These are phyloP conservation scores for Dryadula phaetusa DNA, from an alignment of 2,888 invertebrate genomes.

Conservation along the genomic window DNA sequence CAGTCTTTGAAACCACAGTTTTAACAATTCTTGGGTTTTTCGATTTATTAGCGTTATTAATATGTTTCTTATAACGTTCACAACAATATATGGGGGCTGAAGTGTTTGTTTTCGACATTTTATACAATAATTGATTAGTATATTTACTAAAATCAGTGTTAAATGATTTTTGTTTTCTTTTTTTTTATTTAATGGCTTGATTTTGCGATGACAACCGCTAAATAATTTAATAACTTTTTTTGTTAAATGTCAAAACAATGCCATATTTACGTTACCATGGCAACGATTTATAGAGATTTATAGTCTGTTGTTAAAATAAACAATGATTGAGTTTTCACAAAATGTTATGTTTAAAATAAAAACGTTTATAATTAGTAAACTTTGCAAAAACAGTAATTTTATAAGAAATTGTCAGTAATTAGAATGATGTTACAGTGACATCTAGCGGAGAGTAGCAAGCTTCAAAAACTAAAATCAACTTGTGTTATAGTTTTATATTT, in stretches of 20 bases:
- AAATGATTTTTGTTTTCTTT: too few relatives aligned
- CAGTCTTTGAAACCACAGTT: slow-evolving; percentile 56
- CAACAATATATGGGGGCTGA: slow-evolving; percentile 39
- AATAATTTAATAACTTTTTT: too few relatives aligned
- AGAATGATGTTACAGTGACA: slow-evolving; percentile 43
- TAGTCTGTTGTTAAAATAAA: not conserved
- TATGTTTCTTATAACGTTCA: slow-evolving; percentile 47
- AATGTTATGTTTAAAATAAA: not conserved
- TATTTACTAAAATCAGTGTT: not conserved
- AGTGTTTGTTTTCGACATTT: slow-evolving; percentile 37
- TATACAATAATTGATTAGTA: not conserved
- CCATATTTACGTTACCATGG: slow-evolving; percentile 28
- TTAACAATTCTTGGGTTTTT: slow-evolving; percentile 53
- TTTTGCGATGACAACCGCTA: too few relatives aligned
- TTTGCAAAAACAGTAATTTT: too few relatives aligned
- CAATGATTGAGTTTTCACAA: not conserved
- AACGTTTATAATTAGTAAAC: too few relatives aligned
- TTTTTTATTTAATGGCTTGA: too few relatives aligned
- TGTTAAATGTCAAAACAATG: slow-evolving; percentile 2
- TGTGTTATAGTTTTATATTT: not conserved
- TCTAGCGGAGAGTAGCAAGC: slow-evolving; percentile 52
- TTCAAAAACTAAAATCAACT: not conserved
- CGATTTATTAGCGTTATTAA: slow-evolving; percentile 31
- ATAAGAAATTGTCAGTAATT: too few relatives aligned
- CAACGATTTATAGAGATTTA: slow-evolving; percentile 4